These are phyloP conservation scores for Lagopus muta DNA, from an alignment of 2,113 vertebrate genomes.

Conservation along the genomic window DNA sequence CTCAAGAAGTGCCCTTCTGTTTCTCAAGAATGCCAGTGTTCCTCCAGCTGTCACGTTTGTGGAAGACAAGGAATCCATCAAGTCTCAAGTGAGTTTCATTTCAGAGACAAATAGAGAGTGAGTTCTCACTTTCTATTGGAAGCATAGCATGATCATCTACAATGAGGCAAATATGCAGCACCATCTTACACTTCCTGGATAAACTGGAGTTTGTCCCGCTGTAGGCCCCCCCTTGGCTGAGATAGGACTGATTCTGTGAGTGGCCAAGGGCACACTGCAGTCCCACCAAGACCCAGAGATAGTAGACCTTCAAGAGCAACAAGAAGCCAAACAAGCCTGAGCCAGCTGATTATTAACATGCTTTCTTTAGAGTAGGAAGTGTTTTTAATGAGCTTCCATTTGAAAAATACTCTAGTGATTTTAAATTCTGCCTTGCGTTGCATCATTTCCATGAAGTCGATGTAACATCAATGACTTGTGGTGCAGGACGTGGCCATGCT, in stretches of 20 bases:
- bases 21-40: not conserved
- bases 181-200: not conserved
- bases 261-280: not conserved
- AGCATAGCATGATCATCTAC: not conserved
- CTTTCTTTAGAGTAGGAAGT: not conserved
- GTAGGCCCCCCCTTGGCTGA: not conserved
- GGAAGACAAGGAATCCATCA: not conserved
- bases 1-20: not conserved
- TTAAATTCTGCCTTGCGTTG: not conserved
- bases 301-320: not conserved
- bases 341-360: not conserved
- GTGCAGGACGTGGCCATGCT: not conserved
- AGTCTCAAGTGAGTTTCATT: not conserved
- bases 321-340: not conserved
- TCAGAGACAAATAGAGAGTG: not conserved
- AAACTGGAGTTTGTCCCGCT: not conserved
- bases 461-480: accelerated
- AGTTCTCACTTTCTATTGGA: not conserved
- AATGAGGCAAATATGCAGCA: not conserved
- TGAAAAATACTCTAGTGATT: not conserved
- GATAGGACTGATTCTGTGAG: not conserved
- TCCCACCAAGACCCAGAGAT: not conserved
- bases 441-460: not conserved
- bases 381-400: not conserved
- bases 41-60: not conserved